phyloP scores from a whole-genome alignment of 1,140 invertebrate genomes.

The Lasioglossum baleicum region DNA sequence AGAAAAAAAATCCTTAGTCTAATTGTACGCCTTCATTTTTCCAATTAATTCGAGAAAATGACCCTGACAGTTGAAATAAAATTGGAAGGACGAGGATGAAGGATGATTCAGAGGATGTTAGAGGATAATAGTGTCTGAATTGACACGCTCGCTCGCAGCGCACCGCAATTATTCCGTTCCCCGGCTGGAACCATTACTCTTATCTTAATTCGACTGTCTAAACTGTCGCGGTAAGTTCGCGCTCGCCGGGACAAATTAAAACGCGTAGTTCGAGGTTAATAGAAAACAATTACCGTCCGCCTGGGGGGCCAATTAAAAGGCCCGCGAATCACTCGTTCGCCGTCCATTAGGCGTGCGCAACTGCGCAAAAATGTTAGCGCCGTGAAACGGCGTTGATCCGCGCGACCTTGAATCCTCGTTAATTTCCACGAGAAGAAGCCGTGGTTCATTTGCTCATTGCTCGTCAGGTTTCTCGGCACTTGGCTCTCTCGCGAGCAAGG shows the following conservation, averaged over 20 bases:
- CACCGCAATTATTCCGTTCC: not conserved
- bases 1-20: not conserved
- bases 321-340: constrained; percentile 15
- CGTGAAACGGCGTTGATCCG: not conserved
- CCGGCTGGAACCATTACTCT: not conserved
- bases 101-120: no score
- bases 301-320: not conserved
- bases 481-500: no score
- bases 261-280: constrained; percentile 33
- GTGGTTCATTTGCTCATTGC: not conserved
- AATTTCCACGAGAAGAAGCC: not conserved
- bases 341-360: constrained; percentile 4
- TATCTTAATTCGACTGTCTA: not conserved
- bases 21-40: not conserved
- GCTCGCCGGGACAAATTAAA: constrained; percentile 36
- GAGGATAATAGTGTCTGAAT: no score
- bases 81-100: no score
- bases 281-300: constrained; percentile 17
- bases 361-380: constrained; percentile 31
- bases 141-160: not conserved
- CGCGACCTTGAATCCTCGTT: constrained; percentile 14
- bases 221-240: constrained; percentile 12
- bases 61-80: no score
- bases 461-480: not conserved
- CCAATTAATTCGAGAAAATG: no score